Percentiles rank a stretch among this genome's conserved stretches.
Evolutionary conservation across 2,113 vertebrate genomes (phyloP).

Genomic region (Sceloporus tristichus): DNA sequence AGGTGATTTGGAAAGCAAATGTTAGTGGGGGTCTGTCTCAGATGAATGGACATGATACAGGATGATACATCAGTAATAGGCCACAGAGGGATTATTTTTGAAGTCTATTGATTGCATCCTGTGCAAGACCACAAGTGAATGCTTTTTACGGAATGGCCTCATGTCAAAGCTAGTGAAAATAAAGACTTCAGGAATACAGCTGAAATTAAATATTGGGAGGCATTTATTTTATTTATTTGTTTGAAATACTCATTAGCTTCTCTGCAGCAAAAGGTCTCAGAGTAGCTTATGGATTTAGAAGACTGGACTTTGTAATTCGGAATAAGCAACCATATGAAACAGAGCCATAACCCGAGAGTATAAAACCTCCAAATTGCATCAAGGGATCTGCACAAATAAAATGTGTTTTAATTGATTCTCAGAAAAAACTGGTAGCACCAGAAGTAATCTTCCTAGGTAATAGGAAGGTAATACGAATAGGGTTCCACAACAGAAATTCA

Average conservation of each 20-base stretch:
- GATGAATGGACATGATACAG: constrained; percentile 23
- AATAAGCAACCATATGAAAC: not conserved
- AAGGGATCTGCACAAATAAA: not conserved
- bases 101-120: constrained; percentile 30
- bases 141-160: constrained; percentile 25
- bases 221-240: not conserved
- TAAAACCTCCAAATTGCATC: not conserved
- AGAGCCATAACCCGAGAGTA: not conserved
- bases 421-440: not conserved
- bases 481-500: not conserved
- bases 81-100: constrained; percentile 36
- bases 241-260: not conserved
- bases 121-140: not conserved
- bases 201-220: not conserved
- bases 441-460: not conserved
- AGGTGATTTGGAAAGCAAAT: constrained; percentile 41
- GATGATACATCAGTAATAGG: constrained; percentile 20
- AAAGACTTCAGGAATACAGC: constrained; percentile 24
- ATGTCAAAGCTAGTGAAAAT: constrained; percentile 25
- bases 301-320: not conserved
- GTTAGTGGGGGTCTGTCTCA: constrained; percentile 35
- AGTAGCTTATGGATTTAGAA: not conserved
- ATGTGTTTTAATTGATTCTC: not conserved
- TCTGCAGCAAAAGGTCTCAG: not conserved
- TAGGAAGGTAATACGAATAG: not conserved